A percentile compares a stretch with the other conserved stretches of the same genome.
These are phyloP conservation scores for Pteronotus mesoamericanus DNA, from an alignment of 2,797 vertebrate genomes.

Conservation along the genomic window DNA sequence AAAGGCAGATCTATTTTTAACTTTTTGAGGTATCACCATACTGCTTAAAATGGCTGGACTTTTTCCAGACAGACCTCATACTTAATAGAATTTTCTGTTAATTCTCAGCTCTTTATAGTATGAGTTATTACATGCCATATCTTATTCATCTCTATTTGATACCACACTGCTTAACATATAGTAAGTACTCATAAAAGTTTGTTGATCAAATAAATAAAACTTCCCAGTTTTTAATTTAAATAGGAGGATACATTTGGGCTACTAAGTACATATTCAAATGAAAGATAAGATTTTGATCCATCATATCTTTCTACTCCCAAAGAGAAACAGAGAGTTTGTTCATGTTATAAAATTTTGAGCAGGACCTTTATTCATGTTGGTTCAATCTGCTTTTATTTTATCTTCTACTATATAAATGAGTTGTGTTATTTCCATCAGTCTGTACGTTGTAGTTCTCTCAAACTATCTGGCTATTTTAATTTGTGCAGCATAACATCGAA, in stretches of 20 bases:
- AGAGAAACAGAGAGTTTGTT: background rate
- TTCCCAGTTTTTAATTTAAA: background rate
- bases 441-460: background rate
- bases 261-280: background rate
- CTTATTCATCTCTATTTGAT: background rate
- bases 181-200: background rate
- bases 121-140: background rate
- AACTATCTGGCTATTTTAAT: conserved; percentile 27
- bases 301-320: background rate
- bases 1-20: background rate
- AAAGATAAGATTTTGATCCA: background rate
- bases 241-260: background rate
- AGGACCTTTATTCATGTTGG: background rate
- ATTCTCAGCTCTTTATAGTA: background rate
- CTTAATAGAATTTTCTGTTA: background rate
- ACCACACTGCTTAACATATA: background rate
- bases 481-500: background rate
- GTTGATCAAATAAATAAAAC: background rate
- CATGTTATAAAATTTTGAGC: background rate
- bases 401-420: background rate
- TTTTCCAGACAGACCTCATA: background rate
- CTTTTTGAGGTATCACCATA: background rate
- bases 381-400: background rate
- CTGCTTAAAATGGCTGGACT: background rate
- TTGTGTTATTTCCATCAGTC: background rate